Evolutionary conservation across 92 coral and sea anemone genomes (phyloP).

Genomic region (Phenganax stokvisi): DNA sequence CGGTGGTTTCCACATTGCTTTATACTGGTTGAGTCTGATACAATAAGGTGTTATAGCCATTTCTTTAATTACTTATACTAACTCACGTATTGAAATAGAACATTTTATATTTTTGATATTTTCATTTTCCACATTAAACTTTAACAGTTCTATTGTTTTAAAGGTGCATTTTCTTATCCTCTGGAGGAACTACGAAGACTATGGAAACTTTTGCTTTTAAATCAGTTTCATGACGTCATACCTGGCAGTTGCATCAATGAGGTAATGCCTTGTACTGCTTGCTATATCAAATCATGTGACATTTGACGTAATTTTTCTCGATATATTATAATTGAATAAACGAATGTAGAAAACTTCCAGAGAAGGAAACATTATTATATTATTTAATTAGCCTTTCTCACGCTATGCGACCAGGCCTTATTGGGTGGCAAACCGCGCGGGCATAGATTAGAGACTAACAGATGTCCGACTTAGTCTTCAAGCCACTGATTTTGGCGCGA

Average conservation of each 20-base stretch:
- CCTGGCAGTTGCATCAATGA: constrained; percentile 93
- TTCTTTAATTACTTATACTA: too few relatives aligned
- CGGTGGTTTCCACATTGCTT: not conserved
- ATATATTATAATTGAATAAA: not conserved
- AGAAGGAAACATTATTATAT: not conserved
- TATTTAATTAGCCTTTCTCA: not conserved
- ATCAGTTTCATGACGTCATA: constrained; percentile 94
- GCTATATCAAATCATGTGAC: not conserved
- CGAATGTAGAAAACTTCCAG: not conserved
- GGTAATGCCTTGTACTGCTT: constrained; percentile 32
- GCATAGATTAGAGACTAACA: too few relatives aligned
- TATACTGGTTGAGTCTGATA: too few relatives aligned
- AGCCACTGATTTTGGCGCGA: too few relatives aligned
- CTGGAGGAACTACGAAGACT: constrained; percentile 55
- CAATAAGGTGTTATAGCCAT: too few relatives aligned
- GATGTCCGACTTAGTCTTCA: too few relatives aligned
- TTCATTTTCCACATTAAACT: not conserved
- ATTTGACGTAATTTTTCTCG: not conserved
- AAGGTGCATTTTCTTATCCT: constrained; percentile 46
- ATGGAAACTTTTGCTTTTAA: constrained; percentile 86
- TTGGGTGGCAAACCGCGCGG: too few relatives aligned
- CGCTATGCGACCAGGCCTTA: too few relatives aligned
- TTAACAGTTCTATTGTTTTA: not conserved
- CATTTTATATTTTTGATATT: not conserved
- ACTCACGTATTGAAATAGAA: too few relatives aligned